Conservation (phyloP, 1,140 invertebrate species). For the Bathynomus jamesi region DNA sequence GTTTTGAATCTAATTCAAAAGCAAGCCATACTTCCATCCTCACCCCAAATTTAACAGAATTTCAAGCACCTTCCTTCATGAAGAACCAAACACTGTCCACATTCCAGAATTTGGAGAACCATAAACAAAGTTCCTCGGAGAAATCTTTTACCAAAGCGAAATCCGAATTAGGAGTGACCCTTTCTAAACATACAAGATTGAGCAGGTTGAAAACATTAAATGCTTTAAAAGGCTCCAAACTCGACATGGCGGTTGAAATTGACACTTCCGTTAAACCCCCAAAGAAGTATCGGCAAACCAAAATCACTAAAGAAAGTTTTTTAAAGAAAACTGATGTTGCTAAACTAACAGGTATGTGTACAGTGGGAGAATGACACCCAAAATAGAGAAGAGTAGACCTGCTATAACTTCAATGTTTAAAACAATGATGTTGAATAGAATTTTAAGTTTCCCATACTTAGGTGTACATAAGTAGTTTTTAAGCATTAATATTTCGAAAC, state of each 20-base stretch:
- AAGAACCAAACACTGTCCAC: neutral
- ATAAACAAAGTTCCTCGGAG: too few relatives aligned
- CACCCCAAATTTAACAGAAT: neutral
- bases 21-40: too few relatives aligned
- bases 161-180: neutral
- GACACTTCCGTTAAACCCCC: neutral
- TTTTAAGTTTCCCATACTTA: neutral
- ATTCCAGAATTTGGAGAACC: too few relatives aligned
- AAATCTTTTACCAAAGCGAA: neutral
- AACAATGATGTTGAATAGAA: neutral
- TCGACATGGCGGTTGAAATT: neutral
- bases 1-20: too few relatives aligned
- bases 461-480: neutral
- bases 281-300: neutral
- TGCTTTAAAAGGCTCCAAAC: neutral
- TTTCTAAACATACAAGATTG: neutral
- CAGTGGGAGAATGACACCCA: too few relatives aligned
- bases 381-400: too few relatives aligned
- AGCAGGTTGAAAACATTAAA: neutral
- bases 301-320: neutral
- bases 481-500: too few relatives aligned
- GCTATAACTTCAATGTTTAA: neutral
- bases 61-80: neutral
- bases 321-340: neutral
- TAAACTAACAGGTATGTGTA: neutral